Conservation (phyloP, 1,140 invertebrate genomes). For the Drosophila micromelanica region DNA sequence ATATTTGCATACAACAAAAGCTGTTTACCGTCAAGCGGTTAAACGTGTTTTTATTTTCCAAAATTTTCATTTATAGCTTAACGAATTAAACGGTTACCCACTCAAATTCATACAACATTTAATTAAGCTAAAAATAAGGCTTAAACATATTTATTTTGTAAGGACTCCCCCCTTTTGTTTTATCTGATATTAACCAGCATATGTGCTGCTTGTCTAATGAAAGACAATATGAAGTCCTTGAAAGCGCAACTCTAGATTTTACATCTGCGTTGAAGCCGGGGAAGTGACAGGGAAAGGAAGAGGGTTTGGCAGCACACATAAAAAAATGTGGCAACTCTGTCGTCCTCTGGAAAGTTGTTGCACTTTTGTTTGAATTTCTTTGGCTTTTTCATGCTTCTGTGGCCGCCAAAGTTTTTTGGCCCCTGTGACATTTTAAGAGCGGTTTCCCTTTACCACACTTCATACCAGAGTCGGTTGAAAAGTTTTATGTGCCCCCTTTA, state of each 20-base stretch:
- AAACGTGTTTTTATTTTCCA: constrained; percentile 34
- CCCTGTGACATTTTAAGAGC: constrained; percentile 62
- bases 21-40: constrained; percentile 1
- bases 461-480: constrained; percentile 53
- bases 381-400: constrained; percentile 66
- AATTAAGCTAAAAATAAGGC: neutral
- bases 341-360: constrained; percentile 64
- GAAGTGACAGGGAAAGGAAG: too few relatives aligned
- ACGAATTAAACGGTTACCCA: constrained; percentile 27
- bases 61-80: constrained; percentile 36
- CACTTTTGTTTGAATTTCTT: constrained; percentile 77
- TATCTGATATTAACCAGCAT: constrained; percentile 22
- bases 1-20: constrained; percentile 2
- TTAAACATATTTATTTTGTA: neutral
- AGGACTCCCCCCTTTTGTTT: constrained; percentile 2
- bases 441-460: constrained; percentile 3
- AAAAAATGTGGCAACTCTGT: constrained; percentile 33
- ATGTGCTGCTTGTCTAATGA: constrained; percentile 36
- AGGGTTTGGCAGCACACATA: constrained; percentile 27
- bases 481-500: constrained; percentile 50
- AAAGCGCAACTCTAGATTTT: constrained; percentile 27
- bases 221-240: constrained; percentile 33
- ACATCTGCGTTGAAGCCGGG: neutral
- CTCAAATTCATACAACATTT: constrained; percentile 18
- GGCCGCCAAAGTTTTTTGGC: constrained; percentile 61